phyloP scores from a whole-genome alignment of 2,797 vertebrate genomes.

The Pelochelys cantorii region DNA sequence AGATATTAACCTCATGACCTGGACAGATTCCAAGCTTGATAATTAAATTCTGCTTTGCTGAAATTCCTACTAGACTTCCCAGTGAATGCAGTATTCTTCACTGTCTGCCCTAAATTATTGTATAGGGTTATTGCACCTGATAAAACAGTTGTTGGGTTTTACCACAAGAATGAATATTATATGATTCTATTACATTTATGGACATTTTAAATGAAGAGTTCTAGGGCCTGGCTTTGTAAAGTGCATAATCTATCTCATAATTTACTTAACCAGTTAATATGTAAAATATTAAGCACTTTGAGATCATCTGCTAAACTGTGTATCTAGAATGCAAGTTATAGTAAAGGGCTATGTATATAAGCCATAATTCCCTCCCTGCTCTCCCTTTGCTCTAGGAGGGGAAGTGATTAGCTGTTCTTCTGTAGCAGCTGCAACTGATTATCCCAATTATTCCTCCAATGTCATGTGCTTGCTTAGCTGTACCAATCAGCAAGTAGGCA shows the following conservation, averaged over 20 bases:
- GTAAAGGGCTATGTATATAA: not conserved
- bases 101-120: not conserved
- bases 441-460: not conserved
- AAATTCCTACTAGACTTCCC: not conserved
- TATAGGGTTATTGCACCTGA: not conserved
- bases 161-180: constrained; percentile 17
- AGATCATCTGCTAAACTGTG: not conserved
- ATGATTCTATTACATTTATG: constrained; percentile 48
- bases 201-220: constrained; percentile 27
- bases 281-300: not conserved
- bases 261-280: constrained; percentile 23
- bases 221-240: constrained; percentile 46
- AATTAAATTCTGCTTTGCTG: constrained; percentile 17
- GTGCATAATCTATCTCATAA: constrained; percentile 7
- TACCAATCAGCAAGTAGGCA: not conserved
- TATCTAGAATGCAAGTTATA: constrained; percentile 43
- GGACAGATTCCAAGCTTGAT: constrained; percentile 9
- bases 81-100: not conserved
- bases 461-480: not conserved
- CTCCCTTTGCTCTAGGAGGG: constrained; percentile 33
- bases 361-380: not conserved
- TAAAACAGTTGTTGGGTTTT: not conserved
- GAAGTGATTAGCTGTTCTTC: constrained; percentile 6
- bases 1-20: constrained; percentile 6
- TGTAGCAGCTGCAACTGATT: not conserved